phyloP scores from a whole-genome alignment of 2,888 invertebrate genomes.

The Ethmia dodecea region DNA sequence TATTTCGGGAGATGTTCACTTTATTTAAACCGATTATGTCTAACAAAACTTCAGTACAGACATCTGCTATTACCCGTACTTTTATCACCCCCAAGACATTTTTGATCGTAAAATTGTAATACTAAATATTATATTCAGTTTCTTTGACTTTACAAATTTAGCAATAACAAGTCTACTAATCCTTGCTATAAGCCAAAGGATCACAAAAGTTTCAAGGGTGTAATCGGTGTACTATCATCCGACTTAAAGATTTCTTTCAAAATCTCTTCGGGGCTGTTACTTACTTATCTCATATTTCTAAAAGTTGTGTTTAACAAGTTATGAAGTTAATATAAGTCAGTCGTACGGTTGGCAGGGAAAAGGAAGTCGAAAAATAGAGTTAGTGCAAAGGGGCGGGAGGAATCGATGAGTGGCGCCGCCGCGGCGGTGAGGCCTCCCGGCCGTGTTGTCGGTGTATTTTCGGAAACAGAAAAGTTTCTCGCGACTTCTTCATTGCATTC shows the following conservation, averaged over 20 bases:
- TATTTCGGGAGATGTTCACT: conserved; percentile 48
- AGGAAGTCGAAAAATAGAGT: conserved; percentile 59
- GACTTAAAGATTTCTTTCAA: conserved; percentile 45
- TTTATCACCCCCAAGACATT: conserved; percentile 26
- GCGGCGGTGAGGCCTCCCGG: conserved; percentile 31
- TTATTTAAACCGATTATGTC: conserved; percentile 38
- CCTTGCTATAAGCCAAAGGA: no score
- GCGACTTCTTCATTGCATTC: conserved; percentile 31
- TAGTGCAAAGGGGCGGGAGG: conserved; percentile 44
- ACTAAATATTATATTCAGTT: no score
- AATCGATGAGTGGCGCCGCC: conserved; percentile 51
- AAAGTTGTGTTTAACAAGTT: conserved; percentile 68
- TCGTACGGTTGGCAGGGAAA: conserved; percentile 49
- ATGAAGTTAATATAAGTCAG: conserved; percentile 65
- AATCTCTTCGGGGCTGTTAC: conserved; percentile 46
- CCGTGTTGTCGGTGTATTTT: conserved; percentile 37
- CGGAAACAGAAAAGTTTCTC: conserved; percentile 33
- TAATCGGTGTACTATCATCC: conserved; percentile 31
- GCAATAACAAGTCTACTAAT: no score
- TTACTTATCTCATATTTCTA: conserved; percentile 60
- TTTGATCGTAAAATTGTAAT: no score
- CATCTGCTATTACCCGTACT: conserved; percentile 11
- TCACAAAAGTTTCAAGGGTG: no score
- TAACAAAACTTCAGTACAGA: conserved; percentile 30
- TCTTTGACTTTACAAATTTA: no score